Conservation (phyloP, 2,113 vertebrate genomes). For the Cinclus mexicanus region DNA sequence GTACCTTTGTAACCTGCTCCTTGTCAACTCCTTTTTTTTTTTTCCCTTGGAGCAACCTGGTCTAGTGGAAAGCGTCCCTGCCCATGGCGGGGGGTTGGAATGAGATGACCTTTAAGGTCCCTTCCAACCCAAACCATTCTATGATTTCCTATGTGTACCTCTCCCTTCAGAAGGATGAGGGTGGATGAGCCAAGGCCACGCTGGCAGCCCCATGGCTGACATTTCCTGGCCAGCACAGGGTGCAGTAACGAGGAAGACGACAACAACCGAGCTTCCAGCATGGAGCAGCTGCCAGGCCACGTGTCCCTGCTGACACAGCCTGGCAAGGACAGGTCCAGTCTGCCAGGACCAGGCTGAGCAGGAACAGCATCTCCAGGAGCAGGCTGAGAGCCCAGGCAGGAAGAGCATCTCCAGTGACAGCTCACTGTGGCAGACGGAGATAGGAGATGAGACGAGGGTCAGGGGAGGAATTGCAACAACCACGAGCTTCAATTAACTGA, state of each 20-base stretch:
- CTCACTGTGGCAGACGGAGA: background rate
- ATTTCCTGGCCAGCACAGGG: background rate
- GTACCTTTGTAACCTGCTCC: background rate
- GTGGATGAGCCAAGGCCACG: background rate
- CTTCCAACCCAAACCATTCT: background rate
- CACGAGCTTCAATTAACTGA: background rate
- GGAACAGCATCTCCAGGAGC: conserved; percentile 36
- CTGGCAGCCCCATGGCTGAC: background rate
- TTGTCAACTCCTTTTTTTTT: background rate
- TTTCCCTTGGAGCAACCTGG: background rate
- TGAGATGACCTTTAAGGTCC: background rate
- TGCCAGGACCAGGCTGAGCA: conserved; percentile 26
- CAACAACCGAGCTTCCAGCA: background rate
- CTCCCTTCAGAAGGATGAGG: background rate
- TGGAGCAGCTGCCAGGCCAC: conserved; percentile 20
- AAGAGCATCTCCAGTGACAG: conserved; percentile 1
- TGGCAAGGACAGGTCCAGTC: background rate
- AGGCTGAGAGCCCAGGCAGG: conserved; percentile 41
- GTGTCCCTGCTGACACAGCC: conserved; percentile 21
- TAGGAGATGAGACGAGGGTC: background rate
- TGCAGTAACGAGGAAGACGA: background rate
- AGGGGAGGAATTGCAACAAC: background rate
- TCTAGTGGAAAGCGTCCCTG: background rate
- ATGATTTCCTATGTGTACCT: background rate
- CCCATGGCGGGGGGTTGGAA: background rate